Conservation (phyloP, 2,113 vertebrate species). For the Siniperca knerii region DNA sequence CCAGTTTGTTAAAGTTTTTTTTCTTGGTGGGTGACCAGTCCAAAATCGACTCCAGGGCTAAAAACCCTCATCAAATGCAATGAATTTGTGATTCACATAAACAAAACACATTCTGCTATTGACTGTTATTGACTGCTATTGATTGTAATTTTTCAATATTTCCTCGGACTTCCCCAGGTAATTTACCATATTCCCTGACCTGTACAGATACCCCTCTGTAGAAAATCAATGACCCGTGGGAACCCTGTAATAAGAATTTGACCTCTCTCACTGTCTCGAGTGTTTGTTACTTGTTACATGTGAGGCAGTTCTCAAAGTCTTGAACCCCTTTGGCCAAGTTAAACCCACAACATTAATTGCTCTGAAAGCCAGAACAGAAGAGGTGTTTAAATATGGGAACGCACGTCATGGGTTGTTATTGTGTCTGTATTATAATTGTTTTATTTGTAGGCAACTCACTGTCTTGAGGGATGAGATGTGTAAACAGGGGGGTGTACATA, state of each 20-base stretch:
- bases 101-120: neutral
- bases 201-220: neutral
- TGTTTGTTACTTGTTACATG: neutral
- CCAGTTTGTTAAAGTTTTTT: neutral
- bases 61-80: neutral
- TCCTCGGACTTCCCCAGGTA: neutral
- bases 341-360: neutral
- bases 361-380: neutral
- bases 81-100: neutral
- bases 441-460: neutral
- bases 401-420: neutral
- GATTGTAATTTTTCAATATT: neutral
- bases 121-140: too few relatives aligned
- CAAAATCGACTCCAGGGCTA: neutral
- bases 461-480: neutral
- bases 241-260: neutral
- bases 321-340: neutral
- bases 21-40: neutral
- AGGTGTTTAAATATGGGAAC: neutral
- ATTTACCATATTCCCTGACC: neutral
- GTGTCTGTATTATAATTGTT: neutral
- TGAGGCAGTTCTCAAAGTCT: neutral
- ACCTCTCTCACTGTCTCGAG: neutral
- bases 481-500: neutral
- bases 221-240: neutral